Evolutionary conservation across 2,888 invertebrate species (phyloP).

Genomic region (Dryococelus australis): DNA sequence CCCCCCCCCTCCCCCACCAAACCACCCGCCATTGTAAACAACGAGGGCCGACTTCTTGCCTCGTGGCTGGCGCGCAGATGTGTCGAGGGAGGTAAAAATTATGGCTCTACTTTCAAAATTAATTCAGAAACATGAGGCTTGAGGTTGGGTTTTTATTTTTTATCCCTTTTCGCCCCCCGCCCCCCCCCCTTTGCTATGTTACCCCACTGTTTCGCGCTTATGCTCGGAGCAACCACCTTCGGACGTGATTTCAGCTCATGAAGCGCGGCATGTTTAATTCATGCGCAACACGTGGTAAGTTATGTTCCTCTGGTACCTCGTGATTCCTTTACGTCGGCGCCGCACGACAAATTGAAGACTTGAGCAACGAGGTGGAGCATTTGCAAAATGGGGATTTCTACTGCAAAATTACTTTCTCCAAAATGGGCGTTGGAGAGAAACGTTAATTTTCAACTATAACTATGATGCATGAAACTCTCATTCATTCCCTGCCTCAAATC

Average conservation of each 20-base stretch:
- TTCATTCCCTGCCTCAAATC: no score
- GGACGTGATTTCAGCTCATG: background rate
- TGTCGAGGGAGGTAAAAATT: background rate
- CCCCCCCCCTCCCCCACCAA: no score
- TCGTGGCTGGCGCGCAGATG: background rate
- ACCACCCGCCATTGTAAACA: background rate
- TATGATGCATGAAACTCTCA: no score
- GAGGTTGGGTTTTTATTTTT: constrained; percentile 3
- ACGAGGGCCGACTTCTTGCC: background rate
- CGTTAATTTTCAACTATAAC: no score
- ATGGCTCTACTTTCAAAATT: background rate
- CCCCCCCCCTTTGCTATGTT: background rate
- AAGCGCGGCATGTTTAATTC: background rate
- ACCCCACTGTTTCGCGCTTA: background rate
- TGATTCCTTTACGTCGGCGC: background rate
- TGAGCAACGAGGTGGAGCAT: no score
- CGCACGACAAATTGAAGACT: background rate
- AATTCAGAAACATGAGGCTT: background rate
- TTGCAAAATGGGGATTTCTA: no score
- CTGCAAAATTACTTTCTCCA: no score
- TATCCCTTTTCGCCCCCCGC: background rate
- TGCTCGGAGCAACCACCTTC: background rate
- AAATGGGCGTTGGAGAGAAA: no score
- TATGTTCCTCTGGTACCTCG: background rate
- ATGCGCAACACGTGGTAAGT: background rate